Evolutionary conservation across 1,140 invertebrate genomes (phyloP), one percentile per base, ranked within the genome.

Genomic region (Pseudomyrmex pallidus): DNA sequence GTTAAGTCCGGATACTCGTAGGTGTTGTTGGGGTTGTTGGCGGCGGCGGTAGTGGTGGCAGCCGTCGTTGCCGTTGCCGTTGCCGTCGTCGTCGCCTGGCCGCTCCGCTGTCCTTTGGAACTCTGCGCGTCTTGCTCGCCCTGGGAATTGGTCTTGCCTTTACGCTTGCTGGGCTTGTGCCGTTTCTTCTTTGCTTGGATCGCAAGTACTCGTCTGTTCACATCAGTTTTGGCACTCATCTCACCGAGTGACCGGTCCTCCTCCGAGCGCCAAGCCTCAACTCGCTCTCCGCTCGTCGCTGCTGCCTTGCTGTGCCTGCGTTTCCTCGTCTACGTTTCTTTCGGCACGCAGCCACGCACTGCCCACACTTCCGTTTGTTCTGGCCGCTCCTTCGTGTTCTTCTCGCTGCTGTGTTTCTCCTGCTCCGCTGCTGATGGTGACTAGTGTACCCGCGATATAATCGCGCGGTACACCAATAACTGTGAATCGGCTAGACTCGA

Each of bases 171-270:
- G 76, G 96, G 95, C 97, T 97, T 97, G 95, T 97, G 97, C 84
- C 97, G 95, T 93, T 98, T 98, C 94, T 98, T 98, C 95, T 98
- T 98, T 84, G 97, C 97, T 95, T 98, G 97, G 91, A 98, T 98
- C 91, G 97, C 97, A 92, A 98, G 95, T 92, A 98, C 97, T 92
- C 97, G 95, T 94, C 97, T 96, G 95, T 98, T 98, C 93, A 97
- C 97, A 95, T 98, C 97, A 93, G 96, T 97, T 95, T 97, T 97
- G 93, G 96, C 96, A 95, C 96, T 97, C 97, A 97, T 97, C 84
- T 50, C 83, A 57, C 74, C 20, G 66, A 50, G 3, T 44, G 25
- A 59, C 54, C 50, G 66, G 20, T 66, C 56, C 50, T 48, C 48
- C 82, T 35, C 35, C 35, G 35, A 35, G 74, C 35, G 57, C 61